phyloP scores from a whole-genome alignment of 2,113 vertebrate species.

The Apaloderma vittatum region DNA sequence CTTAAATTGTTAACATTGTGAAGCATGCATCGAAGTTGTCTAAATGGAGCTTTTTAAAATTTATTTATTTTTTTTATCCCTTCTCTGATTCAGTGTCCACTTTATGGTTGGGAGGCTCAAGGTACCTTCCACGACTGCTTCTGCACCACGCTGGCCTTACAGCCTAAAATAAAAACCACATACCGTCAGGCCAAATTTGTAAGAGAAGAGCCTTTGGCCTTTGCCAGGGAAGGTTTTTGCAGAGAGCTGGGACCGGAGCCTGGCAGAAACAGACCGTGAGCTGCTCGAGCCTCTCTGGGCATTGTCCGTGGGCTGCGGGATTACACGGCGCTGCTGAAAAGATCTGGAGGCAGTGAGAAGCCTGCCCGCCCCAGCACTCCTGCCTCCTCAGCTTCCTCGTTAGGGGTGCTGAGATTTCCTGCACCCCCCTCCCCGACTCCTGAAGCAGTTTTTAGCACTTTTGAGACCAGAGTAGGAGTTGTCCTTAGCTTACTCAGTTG shows the following conservation, averaged over 20 bases:
- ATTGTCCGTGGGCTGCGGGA: background rate
- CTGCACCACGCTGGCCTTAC: background rate
- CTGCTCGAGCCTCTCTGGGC: background rate
- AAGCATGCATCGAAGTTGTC: rapidly evolving
- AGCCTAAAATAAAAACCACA: background rate
- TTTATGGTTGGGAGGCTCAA: background rate
- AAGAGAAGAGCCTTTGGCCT: background rate
- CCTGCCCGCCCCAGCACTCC: background rate
- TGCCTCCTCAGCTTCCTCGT: background rate
- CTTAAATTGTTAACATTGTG: background rate
- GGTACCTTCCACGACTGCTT: background rate
- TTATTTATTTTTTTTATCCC: too few species aligned
- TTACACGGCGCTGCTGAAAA: background rate
- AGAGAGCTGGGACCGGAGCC: background rate
- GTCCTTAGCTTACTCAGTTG: background rate
- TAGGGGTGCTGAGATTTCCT: background rate
- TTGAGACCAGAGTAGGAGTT: background rate
- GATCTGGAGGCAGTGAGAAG: background rate
- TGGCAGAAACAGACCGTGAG: background rate
- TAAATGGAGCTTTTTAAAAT: background rate
- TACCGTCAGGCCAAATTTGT: too few species aligned
- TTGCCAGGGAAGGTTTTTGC: background rate
- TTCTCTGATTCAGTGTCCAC: background rate
- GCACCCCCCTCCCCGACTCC: background rate
- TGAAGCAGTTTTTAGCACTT: background rate